Conservation (phyloP, 1,140 invertebrate genomes). For the Medauroidea extradentata region DNA sequence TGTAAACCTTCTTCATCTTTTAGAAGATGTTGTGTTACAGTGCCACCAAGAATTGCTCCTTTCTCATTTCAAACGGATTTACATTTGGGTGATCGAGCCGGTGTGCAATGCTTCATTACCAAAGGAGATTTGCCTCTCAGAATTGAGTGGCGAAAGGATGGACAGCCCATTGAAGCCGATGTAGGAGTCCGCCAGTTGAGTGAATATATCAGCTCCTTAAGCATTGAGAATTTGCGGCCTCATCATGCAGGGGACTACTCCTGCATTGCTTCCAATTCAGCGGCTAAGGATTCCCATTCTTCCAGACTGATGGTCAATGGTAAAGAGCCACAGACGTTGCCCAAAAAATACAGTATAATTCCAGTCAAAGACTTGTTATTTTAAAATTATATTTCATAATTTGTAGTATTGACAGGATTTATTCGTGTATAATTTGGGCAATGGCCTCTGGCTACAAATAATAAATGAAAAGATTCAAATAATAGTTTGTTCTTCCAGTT, state of each 20-base stretch:
- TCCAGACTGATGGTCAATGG: slow-evolving; percentile 61
- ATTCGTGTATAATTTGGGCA: too few relatives aligned
- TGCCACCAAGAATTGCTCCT: slow-evolving; percentile 66
- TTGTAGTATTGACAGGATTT: too few relatives aligned
- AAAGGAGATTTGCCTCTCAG: slow-evolving; percentile 71
- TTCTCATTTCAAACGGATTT: slow-evolving; percentile 57
- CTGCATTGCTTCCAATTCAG: slow-evolving; percentile 39
- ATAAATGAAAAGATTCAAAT: too few relatives aligned
- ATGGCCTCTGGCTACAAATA: too few relatives aligned
- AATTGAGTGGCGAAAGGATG: slow-evolving; percentile 58
- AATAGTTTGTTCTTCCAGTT: slow-evolving; percentile 36
- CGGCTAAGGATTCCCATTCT: slow-evolving; percentile 37
- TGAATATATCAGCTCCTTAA: slow-evolving; percentile 60
- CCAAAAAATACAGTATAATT: background rate
- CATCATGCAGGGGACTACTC: slow-evolving; percentile 43
- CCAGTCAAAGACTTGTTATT: too few relatives aligned
- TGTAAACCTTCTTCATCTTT: too few relatives aligned
- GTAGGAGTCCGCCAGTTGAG: slow-evolving; percentile 18
- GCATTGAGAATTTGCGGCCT: slow-evolving; percentile 44
- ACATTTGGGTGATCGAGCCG: slow-evolving; percentile 60
- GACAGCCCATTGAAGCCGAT: slow-evolving; percentile 1
- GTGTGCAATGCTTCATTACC: slow-evolving; percentile 59
- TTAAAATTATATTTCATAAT: too few relatives aligned
- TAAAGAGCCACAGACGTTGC: slow-evolving; percentile 39
- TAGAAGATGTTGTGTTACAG: slow-evolving; percentile 37